These are phyloP conservation scores for Maniola jurtina DNA, from an alignment of 1,140 invertebrate species.

Conservation along the genomic window DNA sequence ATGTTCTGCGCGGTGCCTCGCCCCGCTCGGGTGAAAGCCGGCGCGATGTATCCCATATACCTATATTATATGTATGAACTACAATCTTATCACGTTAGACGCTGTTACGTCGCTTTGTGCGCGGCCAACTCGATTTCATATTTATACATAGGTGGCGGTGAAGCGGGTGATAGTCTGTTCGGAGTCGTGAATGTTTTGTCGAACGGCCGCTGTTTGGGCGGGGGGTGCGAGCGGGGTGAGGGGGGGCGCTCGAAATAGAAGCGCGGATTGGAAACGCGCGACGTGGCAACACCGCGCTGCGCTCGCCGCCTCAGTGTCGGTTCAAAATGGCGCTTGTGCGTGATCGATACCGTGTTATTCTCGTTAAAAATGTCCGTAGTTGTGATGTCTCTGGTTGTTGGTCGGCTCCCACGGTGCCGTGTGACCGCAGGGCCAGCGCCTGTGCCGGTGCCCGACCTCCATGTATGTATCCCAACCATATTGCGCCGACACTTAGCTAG, in stretches of 20 bases:
- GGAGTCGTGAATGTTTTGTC: constrained; percentile 59
- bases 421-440: constrained; percentile 55
- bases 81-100: constrained; percentile 59
- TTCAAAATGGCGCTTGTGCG: constrained; percentile 77
- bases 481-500: constrained; percentile 69
- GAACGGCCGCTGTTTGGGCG: constrained; percentile 48
- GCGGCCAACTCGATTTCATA: constrained; percentile 57
- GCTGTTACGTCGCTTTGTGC: constrained; percentile 43
- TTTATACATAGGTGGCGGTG: constrained; percentile 38
- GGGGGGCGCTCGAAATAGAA: constrained; percentile 70
- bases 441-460: constrained; percentile 58
- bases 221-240: constrained; percentile 36
- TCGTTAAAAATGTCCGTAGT: constrained; percentile 66
- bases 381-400: constrained; percentile 69
- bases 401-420: constrained; percentile 62
- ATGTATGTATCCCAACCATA: constrained; percentile 74
- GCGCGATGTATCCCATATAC: constrained; percentile 49
- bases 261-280: constrained; percentile 64
- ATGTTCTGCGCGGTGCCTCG: constrained; percentile 70
- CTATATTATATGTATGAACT: constrained; percentile 44
- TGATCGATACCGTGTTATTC: constrained; percentile 76
- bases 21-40: constrained; percentile 73
- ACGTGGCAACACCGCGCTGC: constrained; percentile 73
- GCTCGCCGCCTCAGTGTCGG: constrained; percentile 65
- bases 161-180: constrained; percentile 50